A percentile compares a stretch with the other conserved stretches of the same genome.
phyloP scores from a whole-genome alignment of 2,888 invertebrate genomes.

The Nemoura dubitans region DNA sequence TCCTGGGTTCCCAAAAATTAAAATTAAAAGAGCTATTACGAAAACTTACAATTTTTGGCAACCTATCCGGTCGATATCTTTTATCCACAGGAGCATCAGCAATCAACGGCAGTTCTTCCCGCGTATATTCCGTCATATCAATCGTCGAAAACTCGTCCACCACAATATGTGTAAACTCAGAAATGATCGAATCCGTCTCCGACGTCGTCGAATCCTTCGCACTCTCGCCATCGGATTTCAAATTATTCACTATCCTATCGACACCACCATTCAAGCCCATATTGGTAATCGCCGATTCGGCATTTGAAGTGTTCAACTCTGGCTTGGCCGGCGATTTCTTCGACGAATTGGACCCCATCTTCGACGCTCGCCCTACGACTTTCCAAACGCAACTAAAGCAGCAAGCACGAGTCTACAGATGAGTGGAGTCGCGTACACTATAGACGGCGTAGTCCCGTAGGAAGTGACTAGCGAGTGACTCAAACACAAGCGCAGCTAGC shows the following conservation, averaged over 20 bases:
- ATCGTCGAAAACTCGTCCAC: conserved; percentile 14
- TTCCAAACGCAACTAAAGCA: background rate
- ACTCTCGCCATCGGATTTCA: background rate
- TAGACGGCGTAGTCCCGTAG: background rate
- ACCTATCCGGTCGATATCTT: conserved; percentile 23
- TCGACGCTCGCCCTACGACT: background rate
- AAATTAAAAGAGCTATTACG: too few relatives aligned
- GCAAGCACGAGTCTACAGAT: background rate
- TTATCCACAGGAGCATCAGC: background rate
- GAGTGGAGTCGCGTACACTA: background rate
- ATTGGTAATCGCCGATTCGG: background rate
- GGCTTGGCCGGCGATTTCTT: conserved; percentile 9
- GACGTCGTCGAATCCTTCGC: conserved; percentile 2
- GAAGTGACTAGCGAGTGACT: conserved; percentile 26
- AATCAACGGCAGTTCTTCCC: background rate
- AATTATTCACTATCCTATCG: background rate
- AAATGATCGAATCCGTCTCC: conserved; percentile 36
- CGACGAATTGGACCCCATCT: conserved; percentile 22
- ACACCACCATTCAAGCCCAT: background rate
- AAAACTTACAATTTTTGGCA: conserved; percentile 22
- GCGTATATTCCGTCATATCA: conserved; percentile 1
- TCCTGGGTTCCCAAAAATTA: too few relatives aligned
- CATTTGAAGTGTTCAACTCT: background rate
- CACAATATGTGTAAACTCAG: conserved; percentile 18
- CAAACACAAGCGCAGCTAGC: background rate